Base-by-base conservation (phyloP, 2,113 vertebrate species). In the Nansenia antarctica region DNA sequence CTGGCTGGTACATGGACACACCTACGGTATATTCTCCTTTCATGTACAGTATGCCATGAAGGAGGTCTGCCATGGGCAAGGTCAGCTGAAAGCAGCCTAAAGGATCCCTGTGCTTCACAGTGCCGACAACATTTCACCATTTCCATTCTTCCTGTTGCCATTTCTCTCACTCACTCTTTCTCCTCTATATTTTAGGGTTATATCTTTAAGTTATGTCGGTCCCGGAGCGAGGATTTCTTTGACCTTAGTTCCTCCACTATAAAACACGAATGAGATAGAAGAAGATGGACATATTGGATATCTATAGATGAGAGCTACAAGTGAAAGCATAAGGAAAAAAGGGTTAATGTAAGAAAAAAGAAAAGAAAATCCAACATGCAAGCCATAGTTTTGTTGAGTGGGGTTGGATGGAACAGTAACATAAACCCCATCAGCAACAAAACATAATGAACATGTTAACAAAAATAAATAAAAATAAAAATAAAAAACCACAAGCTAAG, bases 291-390 rank as follows among this genome's bases (percentile, higher is more conserved):
- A 12, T 26, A 39, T n/a, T n/a, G n/a, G n/a, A n/a, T 77, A 67
- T 60, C 66, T 81, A 65, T 53, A 32, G 35, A 76, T 69, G 12
- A 73, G 89, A 90, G 89, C 82, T 86, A 88, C 84, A 85, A 86
- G 78, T 87, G 72, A 90, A 90, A 84, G 83, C 69, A 90, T 11
- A 15, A 18, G 39, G 39, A 49, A 49, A 14, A 6, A 82, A 78
- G 87, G 78, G 91, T 94, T 94, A 94, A 94, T 93, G 71, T 74
- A 79, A 86, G 81, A 78, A 82, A 73, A 35, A 27, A 45, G 29
- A 84, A 87, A 77, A 70, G 31, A 29, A 89, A 91, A 82, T 90
- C 62, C 80, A 82, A 89, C 95, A 98, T 97, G 96, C 96, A 97
- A 93, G 93, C 93, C 90, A 87, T 93, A 88, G 86, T 89, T 90